Evolutionary conservation across 2,888 invertebrate genomes (phyloP).

Genomic region (Leptopterna dolabrata): DNA sequence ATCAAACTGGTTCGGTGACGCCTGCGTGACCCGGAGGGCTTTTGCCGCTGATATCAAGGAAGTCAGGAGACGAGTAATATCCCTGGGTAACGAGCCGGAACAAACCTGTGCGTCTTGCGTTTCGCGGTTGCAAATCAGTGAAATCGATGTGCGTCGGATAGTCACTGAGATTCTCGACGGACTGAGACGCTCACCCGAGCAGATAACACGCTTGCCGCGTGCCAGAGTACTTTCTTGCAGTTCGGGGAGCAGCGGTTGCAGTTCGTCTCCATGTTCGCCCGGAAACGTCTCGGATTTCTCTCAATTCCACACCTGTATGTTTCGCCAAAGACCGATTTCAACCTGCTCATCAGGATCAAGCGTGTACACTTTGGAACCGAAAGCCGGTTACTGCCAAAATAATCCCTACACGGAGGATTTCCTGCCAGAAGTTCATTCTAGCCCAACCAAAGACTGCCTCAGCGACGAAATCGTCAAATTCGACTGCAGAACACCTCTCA

Average conservation of each 20-base stretch:
- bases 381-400: not conserved
- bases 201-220: not conserved
- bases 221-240: not conserved
- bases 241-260: not conserved
- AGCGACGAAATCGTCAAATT: not conserved
- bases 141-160: conserved; percentile 20
- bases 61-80: not conserved
- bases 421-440: not conserved
- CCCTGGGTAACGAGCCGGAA: not conserved
- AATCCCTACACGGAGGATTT: not conserved
- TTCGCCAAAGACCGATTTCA: not conserved
- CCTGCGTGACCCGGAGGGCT: not conserved
- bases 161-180: not conserved
- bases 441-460: not conserved
- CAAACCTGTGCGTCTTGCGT: not conserved
- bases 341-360: not conserved
- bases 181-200: not conserved
- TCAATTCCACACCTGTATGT: not conserved
- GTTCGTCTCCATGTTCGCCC: not conserved
- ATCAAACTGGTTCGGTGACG: not conserved
- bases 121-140: conserved; percentile 5
- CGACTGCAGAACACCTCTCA: not conserved
- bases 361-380: not conserved
- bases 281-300: not conserved
- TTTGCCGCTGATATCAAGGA: not conserved